A percentile compares a stretch with the other conserved stretches of the same genome.
phyloP scores from a whole-genome alignment of 2,888 invertebrate species.

The Congeria kusceri region DNA sequence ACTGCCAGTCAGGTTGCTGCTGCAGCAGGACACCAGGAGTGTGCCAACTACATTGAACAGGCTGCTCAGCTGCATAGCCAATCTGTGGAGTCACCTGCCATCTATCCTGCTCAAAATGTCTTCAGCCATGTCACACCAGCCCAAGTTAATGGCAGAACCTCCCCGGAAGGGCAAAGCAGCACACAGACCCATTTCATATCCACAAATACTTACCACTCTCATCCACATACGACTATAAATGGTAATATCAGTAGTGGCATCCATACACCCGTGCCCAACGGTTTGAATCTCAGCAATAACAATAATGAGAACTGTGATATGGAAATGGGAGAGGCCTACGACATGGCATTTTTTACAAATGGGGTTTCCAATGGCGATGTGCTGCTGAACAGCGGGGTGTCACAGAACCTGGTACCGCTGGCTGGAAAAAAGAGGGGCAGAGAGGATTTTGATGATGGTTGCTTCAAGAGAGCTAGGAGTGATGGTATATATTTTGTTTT shows the following conservation, averaged over 20 bases:
- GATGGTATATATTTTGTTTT: constrained; percentile 44
- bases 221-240: constrained; percentile 44
- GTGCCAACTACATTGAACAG: constrained; percentile 74
- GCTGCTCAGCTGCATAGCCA: constrained; percentile 66
- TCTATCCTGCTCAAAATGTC: constrained; percentile 21
- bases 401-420: constrained; percentile 56
- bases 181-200: constrained; percentile 45
- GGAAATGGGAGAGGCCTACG: constrained; percentile 60
- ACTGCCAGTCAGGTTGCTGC: constrained; percentile 76
- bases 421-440: constrained; percentile 75
- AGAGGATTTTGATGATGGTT: constrained; percentile 71
- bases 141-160: constrained; percentile 31
- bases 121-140: constrained; percentile 20
- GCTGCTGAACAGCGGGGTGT: constrained; percentile 37
- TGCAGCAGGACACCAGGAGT: constrained; percentile 71
- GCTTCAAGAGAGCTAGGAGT: constrained; percentile 63
- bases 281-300: constrained; percentile 32
- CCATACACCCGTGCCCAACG: constrained; percentile 10
- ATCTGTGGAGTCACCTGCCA: constrained; percentile 31
- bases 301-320: constrained; percentile 64
- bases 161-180: constrained; percentile 35
- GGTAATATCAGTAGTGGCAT: constrained; percentile 26
- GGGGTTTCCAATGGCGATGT: constrained; percentile 37
- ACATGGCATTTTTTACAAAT: background rate
- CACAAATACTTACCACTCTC: constrained; percentile 59